These are phyloP conservation scores for Chloroceryle aenea DNA, from an alignment of 2,113 vertebrate genomes.

Conservation along the genomic window DNA sequence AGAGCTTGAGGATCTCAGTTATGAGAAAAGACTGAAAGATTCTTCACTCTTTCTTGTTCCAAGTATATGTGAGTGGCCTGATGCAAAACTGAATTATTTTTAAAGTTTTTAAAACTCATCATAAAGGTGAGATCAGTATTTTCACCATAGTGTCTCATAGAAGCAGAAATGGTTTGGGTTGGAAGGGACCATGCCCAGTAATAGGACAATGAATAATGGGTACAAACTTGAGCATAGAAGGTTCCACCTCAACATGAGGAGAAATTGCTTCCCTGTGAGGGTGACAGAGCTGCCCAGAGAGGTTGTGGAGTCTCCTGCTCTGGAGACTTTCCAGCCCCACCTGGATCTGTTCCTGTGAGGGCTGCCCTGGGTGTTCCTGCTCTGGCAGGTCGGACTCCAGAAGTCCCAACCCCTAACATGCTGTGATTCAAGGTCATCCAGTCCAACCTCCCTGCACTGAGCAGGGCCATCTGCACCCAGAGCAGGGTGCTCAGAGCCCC, in stretches of 20 bases:
- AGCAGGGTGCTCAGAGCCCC: too few species aligned
- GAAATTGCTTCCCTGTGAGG: too few species aligned
- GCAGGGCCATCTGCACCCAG: too few species aligned
- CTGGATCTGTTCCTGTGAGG: too few species aligned
- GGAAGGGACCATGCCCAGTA: neutral
- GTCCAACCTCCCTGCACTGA: neutral
- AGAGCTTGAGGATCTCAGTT: too few species aligned
- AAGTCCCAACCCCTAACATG: neutral
- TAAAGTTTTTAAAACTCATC: neutral
- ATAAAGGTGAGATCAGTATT: neutral
- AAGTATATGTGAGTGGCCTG: neutral
- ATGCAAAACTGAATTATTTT: neutral
- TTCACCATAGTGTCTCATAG: neutral
- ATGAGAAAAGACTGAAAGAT: neutral
- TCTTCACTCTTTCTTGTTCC: neutral
- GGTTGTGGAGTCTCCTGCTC: too few species aligned
- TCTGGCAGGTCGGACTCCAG: neutral
- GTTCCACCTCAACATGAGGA: too few species aligned
- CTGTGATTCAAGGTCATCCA: neutral
- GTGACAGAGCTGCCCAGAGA: too few species aligned
- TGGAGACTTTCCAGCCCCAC: too few species aligned
- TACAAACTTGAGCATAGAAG: too few species aligned
- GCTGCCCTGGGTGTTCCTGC: neutral
- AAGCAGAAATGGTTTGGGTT: neutral
- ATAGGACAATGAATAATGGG: too few species aligned